A percentile compares a stretch with the other conserved stretches of the same genome.
Conservation (phyloP, 2,113 vertebrate genomes). For the Atlantisia rogersi region DNA sequence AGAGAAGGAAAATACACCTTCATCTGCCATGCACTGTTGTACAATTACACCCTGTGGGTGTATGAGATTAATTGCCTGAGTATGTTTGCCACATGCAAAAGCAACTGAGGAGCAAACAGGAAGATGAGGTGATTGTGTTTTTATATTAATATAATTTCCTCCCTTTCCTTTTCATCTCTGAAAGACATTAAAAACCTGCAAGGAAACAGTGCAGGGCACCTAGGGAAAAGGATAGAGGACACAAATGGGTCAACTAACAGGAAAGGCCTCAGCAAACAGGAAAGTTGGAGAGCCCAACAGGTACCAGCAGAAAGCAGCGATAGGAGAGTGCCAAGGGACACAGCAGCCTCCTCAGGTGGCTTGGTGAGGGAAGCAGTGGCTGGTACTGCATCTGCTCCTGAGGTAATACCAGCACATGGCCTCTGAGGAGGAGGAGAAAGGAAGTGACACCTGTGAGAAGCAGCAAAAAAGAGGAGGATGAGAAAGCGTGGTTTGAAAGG, state of each 20-base stretch:
- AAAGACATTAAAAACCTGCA: constrained; percentile 22
- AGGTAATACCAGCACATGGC: neutral
- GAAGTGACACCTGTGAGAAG: neutral
- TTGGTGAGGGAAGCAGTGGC: neutral
- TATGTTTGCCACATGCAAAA: constrained; percentile 54
- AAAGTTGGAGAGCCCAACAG: neutral
- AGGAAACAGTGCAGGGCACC: neutral
- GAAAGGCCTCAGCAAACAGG: neutral
- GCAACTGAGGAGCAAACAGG: neutral
- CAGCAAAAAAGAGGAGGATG: neutral
- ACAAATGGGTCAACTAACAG: neutral
- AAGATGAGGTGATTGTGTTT: constrained; percentile 1
- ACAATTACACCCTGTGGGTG: constrained; percentile 14
- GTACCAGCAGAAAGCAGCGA: neutral
- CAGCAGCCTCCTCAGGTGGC: neutral
- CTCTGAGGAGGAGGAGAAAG: neutral
- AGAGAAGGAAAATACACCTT: constrained; percentile 36
- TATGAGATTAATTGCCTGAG: constrained; percentile 49
- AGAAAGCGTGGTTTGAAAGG: neutral
- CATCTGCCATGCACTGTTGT: constrained; percentile 22
- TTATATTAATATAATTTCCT: neutral
- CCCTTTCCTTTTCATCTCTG: neutral
- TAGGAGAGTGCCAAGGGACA: neutral
- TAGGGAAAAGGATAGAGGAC: neutral
- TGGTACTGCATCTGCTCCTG: neutral